phyloP scores from a whole-genome alignment of 1,140 invertebrate species.

The Luehdorfia chinensis region DNA sequence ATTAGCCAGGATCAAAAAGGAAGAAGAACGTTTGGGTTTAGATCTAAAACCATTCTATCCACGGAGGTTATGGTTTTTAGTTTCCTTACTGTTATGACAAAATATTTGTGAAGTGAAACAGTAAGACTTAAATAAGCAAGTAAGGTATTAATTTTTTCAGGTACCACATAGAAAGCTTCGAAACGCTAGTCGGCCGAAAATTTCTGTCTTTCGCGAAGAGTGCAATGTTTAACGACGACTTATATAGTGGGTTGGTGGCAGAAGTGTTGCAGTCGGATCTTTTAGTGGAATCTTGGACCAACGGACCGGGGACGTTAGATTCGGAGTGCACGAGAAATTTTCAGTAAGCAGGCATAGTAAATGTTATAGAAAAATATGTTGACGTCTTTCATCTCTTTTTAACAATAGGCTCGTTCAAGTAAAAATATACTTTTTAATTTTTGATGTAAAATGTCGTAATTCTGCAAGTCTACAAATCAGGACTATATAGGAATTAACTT shows the following conservation, averaged over 20 bases:
- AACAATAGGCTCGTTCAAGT: too few relatives aligned
- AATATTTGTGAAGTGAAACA: too few relatives aligned
- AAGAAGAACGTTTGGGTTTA: too few relatives aligned
- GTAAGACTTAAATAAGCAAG: too few relatives aligned
- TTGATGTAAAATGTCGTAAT: too few relatives aligned
- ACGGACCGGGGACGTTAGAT: conserved; percentile 84
- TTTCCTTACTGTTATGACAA: too few relatives aligned
- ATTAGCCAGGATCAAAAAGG: too few relatives aligned
- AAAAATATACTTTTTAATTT: too few relatives aligned
- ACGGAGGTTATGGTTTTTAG: too few relatives aligned
- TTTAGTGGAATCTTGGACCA: conserved; percentile 92
- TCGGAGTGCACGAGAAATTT: conserved; percentile 82
- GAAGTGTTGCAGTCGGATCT: conserved; percentile 83
- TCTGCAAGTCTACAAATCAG: not conserved
- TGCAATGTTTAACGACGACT: conserved; percentile 86
- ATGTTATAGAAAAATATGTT: not conserved
- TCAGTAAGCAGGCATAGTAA: conserved; percentile 74
- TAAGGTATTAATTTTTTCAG: conserved; percentile 50
- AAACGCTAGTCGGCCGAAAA: conserved; percentile 76
- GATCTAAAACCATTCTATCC: too few relatives aligned
- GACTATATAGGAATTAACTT: not conserved
- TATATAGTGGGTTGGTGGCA: conserved; percentile 91
- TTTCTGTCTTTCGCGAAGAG: conserved; percentile 90
- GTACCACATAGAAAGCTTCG: conserved; percentile 78
- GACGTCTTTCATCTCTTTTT: not conserved